Evolutionary conservation across 35 echinoderm and acorn worm genomes (phyloP).

Genomic region (Hemicentrotus pulcherrimus): DNA sequence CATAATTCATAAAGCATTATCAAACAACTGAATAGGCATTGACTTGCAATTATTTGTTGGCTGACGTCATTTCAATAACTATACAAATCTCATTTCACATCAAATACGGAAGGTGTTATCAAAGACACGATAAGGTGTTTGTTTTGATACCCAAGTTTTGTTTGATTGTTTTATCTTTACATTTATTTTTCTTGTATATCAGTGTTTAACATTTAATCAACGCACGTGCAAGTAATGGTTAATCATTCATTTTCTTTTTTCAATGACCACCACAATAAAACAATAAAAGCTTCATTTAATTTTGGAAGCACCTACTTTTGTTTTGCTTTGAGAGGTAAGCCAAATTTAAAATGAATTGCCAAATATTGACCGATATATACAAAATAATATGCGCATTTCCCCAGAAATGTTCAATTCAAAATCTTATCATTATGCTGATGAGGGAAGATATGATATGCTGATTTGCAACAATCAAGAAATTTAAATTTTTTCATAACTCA

Average conservation of each 20-base stretch:
- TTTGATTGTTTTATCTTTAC: neutral
- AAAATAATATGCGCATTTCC: neutral
- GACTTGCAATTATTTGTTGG: neutral
- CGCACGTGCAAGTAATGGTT: neutral
- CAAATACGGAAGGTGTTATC: neutral
- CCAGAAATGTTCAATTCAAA: too few species aligned
- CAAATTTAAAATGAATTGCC: too few species aligned
- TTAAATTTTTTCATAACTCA: too few species aligned
- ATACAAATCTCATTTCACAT: neutral
- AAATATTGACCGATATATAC: neutral
- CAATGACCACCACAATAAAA: neutral
- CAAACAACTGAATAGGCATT: neutral
- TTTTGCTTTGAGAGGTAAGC: neutral
- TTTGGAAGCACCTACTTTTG: neutral
- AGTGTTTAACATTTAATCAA: neutral
- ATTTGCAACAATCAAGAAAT: too few species aligned
- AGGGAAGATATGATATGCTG: too few species aligned
- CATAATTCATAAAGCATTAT: neutral
- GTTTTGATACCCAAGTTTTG: neutral
- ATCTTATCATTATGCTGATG: too few species aligned
- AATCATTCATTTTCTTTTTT: neutral
- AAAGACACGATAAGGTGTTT: neutral
- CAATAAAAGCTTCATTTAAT: neutral
- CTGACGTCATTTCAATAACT: neutral
- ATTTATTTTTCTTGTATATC: constrained; percentile 17